A percentile compares a stretch with the other conserved stretches of the same genome.
Evolutionary conservation across 2,113 vertebrate genomes (phyloP).

Genomic region (Solea solea): DNA sequence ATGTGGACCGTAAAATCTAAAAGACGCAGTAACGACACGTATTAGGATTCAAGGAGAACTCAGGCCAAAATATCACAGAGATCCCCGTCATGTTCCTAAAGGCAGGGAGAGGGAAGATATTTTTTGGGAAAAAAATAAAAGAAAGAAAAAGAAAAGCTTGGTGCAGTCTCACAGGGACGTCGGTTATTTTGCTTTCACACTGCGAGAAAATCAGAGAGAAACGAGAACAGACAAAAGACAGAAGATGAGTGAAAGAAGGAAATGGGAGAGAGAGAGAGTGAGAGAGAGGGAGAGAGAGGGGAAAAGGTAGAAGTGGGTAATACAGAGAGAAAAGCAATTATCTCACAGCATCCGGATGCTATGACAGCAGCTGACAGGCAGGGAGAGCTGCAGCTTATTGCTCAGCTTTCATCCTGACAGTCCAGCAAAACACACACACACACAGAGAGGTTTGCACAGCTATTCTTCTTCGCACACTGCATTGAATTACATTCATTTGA

Average conservation of each 20-base stretch:
- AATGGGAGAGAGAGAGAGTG: slow-evolving; percentile 57
- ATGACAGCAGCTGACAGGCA: slow-evolving; percentile 70
- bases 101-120: slow-evolving; percentile 4
- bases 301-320: slow-evolving; percentile 30
- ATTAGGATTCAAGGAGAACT: slow-evolving; percentile 35
- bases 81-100: slow-evolving; percentile 26
- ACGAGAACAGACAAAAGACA: slow-evolving; percentile 25
- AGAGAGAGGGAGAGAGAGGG: slow-evolving; percentile 55
- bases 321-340: slow-evolving; percentile 46
- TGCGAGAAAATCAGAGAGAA: slow-evolving; percentile 7
- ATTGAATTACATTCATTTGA: too few relatives aligned
- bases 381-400: slow-evolving; percentile 70
- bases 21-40: slow-evolving; percentile 7
- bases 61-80: slow-evolving; percentile 21
- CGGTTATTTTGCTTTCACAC: slow-evolving; percentile 32
- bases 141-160: slow-evolving; percentile 8
- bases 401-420: slow-evolving; percentile 66
- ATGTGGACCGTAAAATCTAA: slow-evolving; percentile 3
- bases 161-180: slow-evolving; percentile 8
- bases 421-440: slow-evolving; percentile 9
- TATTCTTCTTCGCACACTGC: too few relatives aligned
- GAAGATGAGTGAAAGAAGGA: slow-evolving; percentile 58
- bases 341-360: slow-evolving; percentile 60
- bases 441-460: too few relatives aligned
- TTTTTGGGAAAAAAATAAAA: too few relatives aligned